Evolutionary conservation across 2,113 vertebrate genomes (phyloP).

Genomic region (Ctenodactylus gundi): DNA sequence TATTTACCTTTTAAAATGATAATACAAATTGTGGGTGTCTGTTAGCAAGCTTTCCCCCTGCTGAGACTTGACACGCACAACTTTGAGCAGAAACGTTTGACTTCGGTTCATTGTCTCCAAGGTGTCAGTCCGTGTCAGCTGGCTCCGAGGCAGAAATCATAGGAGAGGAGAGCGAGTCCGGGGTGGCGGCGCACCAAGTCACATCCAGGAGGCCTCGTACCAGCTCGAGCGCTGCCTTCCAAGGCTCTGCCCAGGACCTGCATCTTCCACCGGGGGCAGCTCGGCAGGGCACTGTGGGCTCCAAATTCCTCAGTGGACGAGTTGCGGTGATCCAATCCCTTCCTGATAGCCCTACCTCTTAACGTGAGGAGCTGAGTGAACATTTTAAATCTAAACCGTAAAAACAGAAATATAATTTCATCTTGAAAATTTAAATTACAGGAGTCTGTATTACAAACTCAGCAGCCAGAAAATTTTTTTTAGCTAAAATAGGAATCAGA

Average conservation of each 20-base stretch:
- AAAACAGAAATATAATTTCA: background rate
- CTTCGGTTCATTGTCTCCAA: background rate
- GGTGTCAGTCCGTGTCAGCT: background rate
- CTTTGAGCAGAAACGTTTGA: background rate
- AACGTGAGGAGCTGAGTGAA: background rate
- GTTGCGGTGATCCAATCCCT: background rate
- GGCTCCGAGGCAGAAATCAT: background rate
- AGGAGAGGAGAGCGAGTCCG: background rate
- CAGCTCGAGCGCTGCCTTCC: too few relatives aligned
- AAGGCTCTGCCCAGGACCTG: too few relatives aligned
- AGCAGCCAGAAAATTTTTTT: background rate
- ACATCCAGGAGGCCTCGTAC: too few relatives aligned
- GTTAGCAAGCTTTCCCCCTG: background rate
- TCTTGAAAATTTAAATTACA: constrained; percentile 5
- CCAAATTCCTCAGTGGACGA: too few relatives aligned
- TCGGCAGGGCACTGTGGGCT: too few relatives aligned
- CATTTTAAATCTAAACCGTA: background rate
- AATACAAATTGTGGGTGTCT: background rate
- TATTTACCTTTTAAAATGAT: background rate
- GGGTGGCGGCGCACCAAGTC: too few relatives aligned
- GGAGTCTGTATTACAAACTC: background rate
- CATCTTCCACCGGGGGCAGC: too few relatives aligned
- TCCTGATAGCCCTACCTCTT: background rate
- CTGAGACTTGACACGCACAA: background rate
- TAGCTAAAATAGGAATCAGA: background rate